Conservation (phyloP, 2,113 vertebrate species). For the Proteles cristata region DNA sequence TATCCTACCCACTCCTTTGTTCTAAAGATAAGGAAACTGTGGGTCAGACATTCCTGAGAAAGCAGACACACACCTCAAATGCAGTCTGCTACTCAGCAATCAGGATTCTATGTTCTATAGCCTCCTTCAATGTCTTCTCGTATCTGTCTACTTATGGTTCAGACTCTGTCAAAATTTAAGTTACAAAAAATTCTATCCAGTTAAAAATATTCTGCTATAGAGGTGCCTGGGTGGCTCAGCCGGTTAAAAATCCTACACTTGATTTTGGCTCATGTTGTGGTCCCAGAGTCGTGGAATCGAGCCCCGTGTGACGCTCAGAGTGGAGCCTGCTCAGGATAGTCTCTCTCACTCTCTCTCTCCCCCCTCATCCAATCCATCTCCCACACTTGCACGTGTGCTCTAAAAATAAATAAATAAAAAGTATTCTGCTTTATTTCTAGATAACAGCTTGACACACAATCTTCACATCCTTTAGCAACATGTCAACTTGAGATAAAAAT, state of each 20-base stretch:
- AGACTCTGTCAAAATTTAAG: background rate
- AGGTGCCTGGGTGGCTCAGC: too few species aligned
- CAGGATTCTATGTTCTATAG: background rate
- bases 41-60: background rate
- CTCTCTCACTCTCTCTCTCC: too few species aligned
- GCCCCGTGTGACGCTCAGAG: too few species aligned
- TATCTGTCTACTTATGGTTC: background rate
- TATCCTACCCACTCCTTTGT: background rate
- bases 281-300: too few species aligned
- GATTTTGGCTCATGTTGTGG: too few species aligned
- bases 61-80: background rate
- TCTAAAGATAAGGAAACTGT: slow-evolving; percentile 1
- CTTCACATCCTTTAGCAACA: background rate
- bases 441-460: slow-evolving; percentile 1
- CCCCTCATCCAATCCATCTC: too few species aligned
- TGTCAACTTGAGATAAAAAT: slow-evolving; percentile 11
- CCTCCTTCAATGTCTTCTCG: background rate
- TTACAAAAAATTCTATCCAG: background rate
- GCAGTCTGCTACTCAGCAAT: background rate
- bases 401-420: too few species aligned
- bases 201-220: slow-evolving; percentile 5
- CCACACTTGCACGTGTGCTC: too few species aligned
- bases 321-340: too few species aligned
- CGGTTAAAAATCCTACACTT: too few species aligned
- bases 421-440: background rate